These are phyloP conservation scores for Ormyrus pomaceus DNA, from an alignment of 2,888 invertebrate species.

Conservation along the genomic window DNA sequence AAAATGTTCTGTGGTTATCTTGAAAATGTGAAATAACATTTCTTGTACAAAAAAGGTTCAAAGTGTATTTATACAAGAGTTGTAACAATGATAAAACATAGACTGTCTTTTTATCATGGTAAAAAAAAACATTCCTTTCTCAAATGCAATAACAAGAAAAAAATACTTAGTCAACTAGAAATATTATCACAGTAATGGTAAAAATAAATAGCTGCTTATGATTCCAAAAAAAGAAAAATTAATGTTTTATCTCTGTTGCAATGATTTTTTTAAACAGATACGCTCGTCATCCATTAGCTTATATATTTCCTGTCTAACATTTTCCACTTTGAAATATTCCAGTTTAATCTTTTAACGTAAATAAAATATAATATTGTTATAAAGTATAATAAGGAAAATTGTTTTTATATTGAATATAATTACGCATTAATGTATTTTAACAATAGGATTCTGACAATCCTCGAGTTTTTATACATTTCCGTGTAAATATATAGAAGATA, in stretches of 20 bases:
- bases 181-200: constrained; percentile 17
- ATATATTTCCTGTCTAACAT: constrained; percentile 24
- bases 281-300: constrained; percentile 2
- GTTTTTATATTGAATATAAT: constrained; percentile 1
- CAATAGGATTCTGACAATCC: neutral
- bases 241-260: constrained; percentile 36
- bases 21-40: constrained; percentile 26
- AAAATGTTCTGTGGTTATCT: constrained; percentile 23
- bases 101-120: constrained; percentile 30
- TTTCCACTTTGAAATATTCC: constrained; percentile 18
- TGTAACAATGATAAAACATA: constrained; percentile 45
- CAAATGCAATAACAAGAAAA: constrained; percentile 15
- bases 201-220: neutral
- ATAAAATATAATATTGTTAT: constrained; percentile 18
- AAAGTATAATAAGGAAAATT: neutral
- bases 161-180: constrained; percentile 24
- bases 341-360: constrained; percentile 25
- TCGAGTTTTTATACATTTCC: constrained; percentile 21
- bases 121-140: neutral
- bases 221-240: constrained; percentile 12
- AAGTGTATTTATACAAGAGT: constrained; percentile 43
- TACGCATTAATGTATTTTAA: constrained; percentile 8
- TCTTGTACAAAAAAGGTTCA: constrained; percentile 42
- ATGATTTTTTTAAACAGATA: constrained; percentile 14
- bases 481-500: constrained; percentile 6